Evolutionary conservation across 2,888 invertebrate genomes (phyloP), one percentile per base, ranked within the genome.

Genomic region (Caenorhabditis sinica): DNA sequence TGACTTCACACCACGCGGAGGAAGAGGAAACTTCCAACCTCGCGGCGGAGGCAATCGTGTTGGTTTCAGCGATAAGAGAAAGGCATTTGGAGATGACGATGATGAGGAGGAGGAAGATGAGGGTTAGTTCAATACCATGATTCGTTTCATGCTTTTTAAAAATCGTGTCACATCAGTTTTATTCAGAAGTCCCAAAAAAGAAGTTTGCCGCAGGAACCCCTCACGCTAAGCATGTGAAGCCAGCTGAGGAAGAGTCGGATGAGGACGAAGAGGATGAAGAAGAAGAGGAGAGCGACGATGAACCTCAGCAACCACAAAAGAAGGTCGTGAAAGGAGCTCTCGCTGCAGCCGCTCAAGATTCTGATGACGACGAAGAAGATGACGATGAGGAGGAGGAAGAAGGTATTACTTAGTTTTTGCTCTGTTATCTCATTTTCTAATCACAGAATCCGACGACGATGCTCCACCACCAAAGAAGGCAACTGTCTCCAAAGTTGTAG

Each of bases 31-130:
- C 51, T 86, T 85, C 80, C 73, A 77, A 33, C 51, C 71, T 23
- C 81, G 77, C 25, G 82, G 85, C 49, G 81, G 76, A 15, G 49
- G 72, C 51, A 72, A 58, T 13, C 45, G 72, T 17, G 82, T 79
- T 36, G 85, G 82, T 17, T 82, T 82, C 74, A 83, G 82, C 28
- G 85, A 87, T 68, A 88, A 89, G 71, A 80, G 86, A 53, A 87
- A 84, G 68, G 36, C 66, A 1, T 87, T 84, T 53, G 81, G 66
- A 5, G 85, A 83, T 40, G 87, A 88, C 25, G 88, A 86, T 53
- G 86, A 88, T 8, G 75, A 66, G 15, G 82, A 76, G 25, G 68
- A 83, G 28, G 73, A 61, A 11, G 65, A 30, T 53, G 36, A 60
- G 15, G 40, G 40, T 40, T 40, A 11, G 40, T 40, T 36, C 33